phyloP scores from a whole-genome alignment of 2,888 invertebrate species.

The Neria commutata region DNA sequence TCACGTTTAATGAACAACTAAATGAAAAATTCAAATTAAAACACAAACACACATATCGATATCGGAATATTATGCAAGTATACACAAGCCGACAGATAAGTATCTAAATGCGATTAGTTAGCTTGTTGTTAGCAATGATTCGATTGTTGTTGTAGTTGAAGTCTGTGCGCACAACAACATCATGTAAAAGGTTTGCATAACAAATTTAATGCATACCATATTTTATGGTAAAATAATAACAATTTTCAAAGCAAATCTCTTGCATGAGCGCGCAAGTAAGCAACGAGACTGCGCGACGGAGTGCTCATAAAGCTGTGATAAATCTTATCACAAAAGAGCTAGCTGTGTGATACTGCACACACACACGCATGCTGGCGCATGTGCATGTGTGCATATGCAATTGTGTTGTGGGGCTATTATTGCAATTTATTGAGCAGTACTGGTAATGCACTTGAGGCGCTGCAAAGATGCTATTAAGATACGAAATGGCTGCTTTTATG shows the following conservation, averaged over 20 bases:
- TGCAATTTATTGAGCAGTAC: not conserved
- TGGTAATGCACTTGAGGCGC: not conserved
- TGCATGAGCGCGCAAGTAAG: too few relatives aligned
- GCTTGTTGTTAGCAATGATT: not conserved
- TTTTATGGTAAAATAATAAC: not conserved
- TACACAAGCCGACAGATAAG: not conserved
- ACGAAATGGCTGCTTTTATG: not conserved
- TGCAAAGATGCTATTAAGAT: not conserved
- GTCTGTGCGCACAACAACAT: not conserved
- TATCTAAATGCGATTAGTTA: not conserved
- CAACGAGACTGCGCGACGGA: not conserved
- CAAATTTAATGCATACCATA: not conserved
- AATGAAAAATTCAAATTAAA: not conserved
- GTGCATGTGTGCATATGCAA: too few relatives aligned
- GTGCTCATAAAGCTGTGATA: not conserved
- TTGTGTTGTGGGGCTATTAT: not conserved
- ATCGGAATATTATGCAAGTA: constrained; percentile 2
- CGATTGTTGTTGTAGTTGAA: not conserved
- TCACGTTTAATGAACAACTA: too few relatives aligned
- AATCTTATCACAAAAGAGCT: too few relatives aligned
- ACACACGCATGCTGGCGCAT: too few relatives aligned
- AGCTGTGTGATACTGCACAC: too few relatives aligned
- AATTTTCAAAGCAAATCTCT: too few relatives aligned
- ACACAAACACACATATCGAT: not conserved
- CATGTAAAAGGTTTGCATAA: not conserved